Conservation (phyloP, 2,888 invertebrate genomes). For the Drosophila barbarae region DNA sequence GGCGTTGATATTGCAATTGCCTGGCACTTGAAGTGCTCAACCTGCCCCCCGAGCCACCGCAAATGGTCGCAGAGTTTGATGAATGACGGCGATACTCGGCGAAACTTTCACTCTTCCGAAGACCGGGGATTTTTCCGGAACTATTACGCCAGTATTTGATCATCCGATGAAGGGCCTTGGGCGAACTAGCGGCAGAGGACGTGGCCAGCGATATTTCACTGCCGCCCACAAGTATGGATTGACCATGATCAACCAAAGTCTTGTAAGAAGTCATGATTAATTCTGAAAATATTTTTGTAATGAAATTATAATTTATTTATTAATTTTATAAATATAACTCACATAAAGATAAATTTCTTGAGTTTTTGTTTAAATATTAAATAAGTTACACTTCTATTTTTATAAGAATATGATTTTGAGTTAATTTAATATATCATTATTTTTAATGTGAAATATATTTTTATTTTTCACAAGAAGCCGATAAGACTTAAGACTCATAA, state of each 20-base stretch:
- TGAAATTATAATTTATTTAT: neutral
- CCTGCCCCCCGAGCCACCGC: slow-evolving; percentile 21
- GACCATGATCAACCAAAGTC: slow-evolving; percentile 53
- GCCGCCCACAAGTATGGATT: slow-evolving; percentile 10
- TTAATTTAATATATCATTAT: neutral
- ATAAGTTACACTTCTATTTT: neutral
- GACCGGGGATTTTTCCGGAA: slow-evolving; percentile 60
- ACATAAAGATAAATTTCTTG: neutral
- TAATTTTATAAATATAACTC: neutral
- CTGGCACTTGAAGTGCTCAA: slow-evolving; percentile 38
- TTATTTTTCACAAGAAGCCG: too few relatives aligned
- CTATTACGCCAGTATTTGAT: slow-evolving; percentile 76
- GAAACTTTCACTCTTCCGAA: slow-evolving; percentile 74
- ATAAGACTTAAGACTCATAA: too few relatives aligned
- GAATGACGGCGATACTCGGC: slow-evolving; percentile 68
- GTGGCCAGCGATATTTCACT: slow-evolving; percentile 13
- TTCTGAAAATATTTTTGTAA: neutral
- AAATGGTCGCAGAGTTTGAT: slow-evolving; percentile 15
- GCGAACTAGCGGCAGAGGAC: slow-evolving; percentile 29
- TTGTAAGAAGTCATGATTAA: slow-evolving; percentile 65
- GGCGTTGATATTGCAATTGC: slow-evolving; percentile 67
- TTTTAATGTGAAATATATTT: neutral
- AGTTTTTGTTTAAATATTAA: neutral
- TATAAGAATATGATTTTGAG: neutral
- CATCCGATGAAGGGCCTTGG: slow-evolving; percentile 66